Percentiles rank a stretch among this genome's conserved stretches.
Evolutionary conservation across 2,888 invertebrate species (phyloP).

Genomic region (Calliopum simillimum): DNA sequence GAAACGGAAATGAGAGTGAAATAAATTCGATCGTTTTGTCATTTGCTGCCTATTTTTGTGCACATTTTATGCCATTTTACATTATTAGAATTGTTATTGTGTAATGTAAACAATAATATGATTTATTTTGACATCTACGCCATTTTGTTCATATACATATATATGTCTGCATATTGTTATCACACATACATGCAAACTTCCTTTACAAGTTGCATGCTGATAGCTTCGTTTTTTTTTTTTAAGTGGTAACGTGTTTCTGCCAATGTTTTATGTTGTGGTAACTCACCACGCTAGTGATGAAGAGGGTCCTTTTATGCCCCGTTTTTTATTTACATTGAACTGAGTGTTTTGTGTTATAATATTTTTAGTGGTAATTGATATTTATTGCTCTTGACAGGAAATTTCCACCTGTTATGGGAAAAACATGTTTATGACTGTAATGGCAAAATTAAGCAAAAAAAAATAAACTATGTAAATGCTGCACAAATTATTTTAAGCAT

Average conservation of each 20-base stretch:
- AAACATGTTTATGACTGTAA: too few relatives aligned
- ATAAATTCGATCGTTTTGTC: constrained; percentile 26
- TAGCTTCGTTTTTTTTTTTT: background rate
- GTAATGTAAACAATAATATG: constrained; percentile 48
- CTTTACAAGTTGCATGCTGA: constrained; percentile 9
- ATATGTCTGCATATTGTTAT: too few relatives aligned
- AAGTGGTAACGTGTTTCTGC: background rate
- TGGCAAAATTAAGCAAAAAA: too few relatives aligned
- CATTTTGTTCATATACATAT: constrained; percentile 10
- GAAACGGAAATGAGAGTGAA: constrained; percentile 15
- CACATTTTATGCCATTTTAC: constrained; percentile 39
- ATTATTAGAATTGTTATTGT: constrained; percentile 50
- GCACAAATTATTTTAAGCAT: too few relatives aligned
- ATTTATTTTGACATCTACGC: constrained; percentile 50
- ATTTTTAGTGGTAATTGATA: constrained; percentile 13
- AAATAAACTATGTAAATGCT: too few relatives aligned
- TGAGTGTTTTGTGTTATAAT: background rate
- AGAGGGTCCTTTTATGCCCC: background rate
- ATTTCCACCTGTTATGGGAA: background rate
- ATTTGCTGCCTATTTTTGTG: constrained; percentile 11
- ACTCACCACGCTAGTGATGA: background rate
- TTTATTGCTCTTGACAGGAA: background rate
- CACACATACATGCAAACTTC: too few relatives aligned
- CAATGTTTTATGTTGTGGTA: background rate
- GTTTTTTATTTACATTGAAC: background rate